Evolutionary conservation across 2,888 invertebrate species (phyloP), one percentile per base, ranked within the genome.

Genomic region (Tachina grossa): DNA sequence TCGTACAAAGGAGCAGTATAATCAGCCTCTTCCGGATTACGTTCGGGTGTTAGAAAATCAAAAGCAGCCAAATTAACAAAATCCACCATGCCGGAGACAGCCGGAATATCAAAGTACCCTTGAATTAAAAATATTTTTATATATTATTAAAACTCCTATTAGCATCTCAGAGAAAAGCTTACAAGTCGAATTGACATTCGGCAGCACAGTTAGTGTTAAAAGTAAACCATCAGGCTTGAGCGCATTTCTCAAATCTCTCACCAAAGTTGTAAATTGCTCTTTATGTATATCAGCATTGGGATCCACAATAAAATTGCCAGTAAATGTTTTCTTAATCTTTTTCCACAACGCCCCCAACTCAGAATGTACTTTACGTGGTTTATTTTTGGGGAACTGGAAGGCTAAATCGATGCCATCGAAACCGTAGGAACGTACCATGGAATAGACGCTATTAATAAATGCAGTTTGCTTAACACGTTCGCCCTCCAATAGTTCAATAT

Each of bases 401-500:
- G 96, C 96, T 45, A 97, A 93, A 92, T 98, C 98, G 57, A 98
- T 93, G 1, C 98, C 98, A 92, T 98, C 97, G 88, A 98, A 98
- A 14, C 95, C 95, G 89, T 97, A 96, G 80, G 96, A 95, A 87
- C 95, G 95, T n/a, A 96, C 93, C 55, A 97, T 88, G 0, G 95
- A 92, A 31, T 95, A 94, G 0, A 95, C 96, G 0, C 97, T 96
- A 90, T 95, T 96, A 31, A 97, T 95, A 89, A 97, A 97, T 9
- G 95, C 94, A 0, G 95, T 94, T 87, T 97, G 95, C 3, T 95
- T 94, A 89, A 96, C 95, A 11, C 95, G 94, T 10, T 95, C 94
- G 0, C 95, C 95, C 91, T 97, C 97, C 89, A 96, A 92, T 95
- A 96, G 89, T 45, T 94, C 94, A 59, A 96, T 94, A 90, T 97